Evolutionary conservation across 2,113 vertebrate species (phyloP), one percentile per base, ranked within the genome.

Genomic region (Suncus etruscus): DNA sequence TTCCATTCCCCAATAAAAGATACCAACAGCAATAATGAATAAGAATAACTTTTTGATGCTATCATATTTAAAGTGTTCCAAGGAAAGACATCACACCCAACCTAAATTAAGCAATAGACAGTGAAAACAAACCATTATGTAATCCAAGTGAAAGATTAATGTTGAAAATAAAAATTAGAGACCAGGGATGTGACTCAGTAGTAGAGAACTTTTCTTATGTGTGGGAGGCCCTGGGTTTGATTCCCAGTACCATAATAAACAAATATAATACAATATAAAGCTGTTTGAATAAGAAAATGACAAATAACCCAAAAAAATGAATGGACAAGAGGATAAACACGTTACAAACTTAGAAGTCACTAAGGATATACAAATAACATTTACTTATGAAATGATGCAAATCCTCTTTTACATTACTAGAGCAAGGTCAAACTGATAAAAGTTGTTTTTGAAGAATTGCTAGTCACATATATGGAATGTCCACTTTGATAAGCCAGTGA

Each of bases 101-200:
- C 70, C 25, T 68, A 85, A 82, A 91, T 66, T 66, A 83, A 86
- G 29, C 29, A 78, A 39, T 1, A 63, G 29, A 74, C 32, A 50
- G 25, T 45, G 66, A 69, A 84, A 91, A 87, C n/a, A 8, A 15
- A 73, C 61, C 79, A 3, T 39, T 39, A 39, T 91, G 61, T 18
- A 73, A 31, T 18, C 18, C 22, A 80, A 72, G 51, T 47, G 84
- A 81, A 88, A 45, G 29, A 25, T 47, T 47, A 66, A n/a, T 50
- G 25, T 73, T 87, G n/a, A 68, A 14, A 86, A 68, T 66, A 48
- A 73, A 78, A 82, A 90, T 50, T 58, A 93, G 76, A 16, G 54
- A 11, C 54, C 54, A 54, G 54, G 54, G 3, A 16, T 15, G 54
- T 54, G 54, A 16, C 11, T 54, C 11, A 54, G 54, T 54, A 4